Base-by-base conservation (phyloP, 1,140 invertebrate species). In the Heliconius melpomene region DNA sequence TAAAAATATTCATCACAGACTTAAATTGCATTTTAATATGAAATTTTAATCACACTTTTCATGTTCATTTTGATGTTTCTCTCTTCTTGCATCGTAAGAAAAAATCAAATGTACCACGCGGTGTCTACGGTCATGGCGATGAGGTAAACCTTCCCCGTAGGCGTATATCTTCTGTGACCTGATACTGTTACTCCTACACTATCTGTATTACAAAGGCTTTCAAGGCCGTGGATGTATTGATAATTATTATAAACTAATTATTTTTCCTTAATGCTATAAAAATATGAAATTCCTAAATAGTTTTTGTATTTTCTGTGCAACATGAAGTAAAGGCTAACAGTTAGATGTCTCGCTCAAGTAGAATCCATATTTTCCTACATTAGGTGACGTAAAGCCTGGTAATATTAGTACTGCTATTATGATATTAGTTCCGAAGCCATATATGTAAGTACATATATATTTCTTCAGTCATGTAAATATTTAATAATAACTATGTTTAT, bases 31-130 rank as follows among this genome's bases (percentile, higher is more conserved):
- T 83, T 82, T 13, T 85, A 84, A 78, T 78, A 72, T 86, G 84
- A 92, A 87, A 66, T 66, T 92, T 92, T 81, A 82, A 72, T 72
- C 75, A 81, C 81, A 82, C 81, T 82, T 79, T 72, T 87, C 85
- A 94, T 95, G 95, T 95, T 95, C 94, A 95, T 94, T 88, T 95
- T 95, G 94, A 94, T 95, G 95, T 94, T 95, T 94, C 94, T 95
- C 87, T 95, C 91, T 94, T 94, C 92, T 94, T 94, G 94, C 95
- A 95, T 90, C 92, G 86, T 92, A 93, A 96, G 96, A 96, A 97
- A 97, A 95, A 96, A 97, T 96, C 96, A 97, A 96, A 98, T 98
- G 97, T 98, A 98, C 96, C 97, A 98, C 95, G 97, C 97, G 90
- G 97, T 98, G 89, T 98, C 97, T 82, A 97, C 97, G 91, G 97